These are phyloP conservation scores for Rotaria sp. DNA, from an alignment of 2,888 invertebrate genomes.

Conservation along the genomic window DNA sequence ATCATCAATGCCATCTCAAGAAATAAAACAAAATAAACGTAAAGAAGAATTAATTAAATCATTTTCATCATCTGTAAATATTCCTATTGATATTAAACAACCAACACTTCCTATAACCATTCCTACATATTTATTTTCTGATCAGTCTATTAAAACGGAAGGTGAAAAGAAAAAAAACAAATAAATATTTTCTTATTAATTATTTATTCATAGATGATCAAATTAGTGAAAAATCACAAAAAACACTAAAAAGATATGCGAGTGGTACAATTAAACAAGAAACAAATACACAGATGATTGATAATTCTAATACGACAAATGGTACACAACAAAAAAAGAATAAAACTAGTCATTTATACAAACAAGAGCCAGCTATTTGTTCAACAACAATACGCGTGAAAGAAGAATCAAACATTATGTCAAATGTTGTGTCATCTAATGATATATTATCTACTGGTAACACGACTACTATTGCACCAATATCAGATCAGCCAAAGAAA, in stretches of 20 bases:
- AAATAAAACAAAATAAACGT: background rate
- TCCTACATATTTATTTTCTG: background rate
- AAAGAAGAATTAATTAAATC: background rate
- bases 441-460: background rate
- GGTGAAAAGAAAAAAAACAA: background rate
- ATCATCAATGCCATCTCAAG: background rate
- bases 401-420: background rate
- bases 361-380: background rate
- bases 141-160: background rate
- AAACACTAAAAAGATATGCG: background rate
- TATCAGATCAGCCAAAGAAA: background rate
- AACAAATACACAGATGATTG: background rate
- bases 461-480: background rate
- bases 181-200: no score
- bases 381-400: background rate
- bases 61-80: conserved; percentile 8
- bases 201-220: background rate
- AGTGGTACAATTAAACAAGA: background rate
- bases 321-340: background rate
- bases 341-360: background rate
- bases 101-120: background rate
- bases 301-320: background rate
- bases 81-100: background rate
- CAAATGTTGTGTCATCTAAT: background rate
- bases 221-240: background rate